Evolutionary conservation across 2,888 invertebrate genomes (phyloP).

Genomic region (Hypena proboscidalis): DNA sequence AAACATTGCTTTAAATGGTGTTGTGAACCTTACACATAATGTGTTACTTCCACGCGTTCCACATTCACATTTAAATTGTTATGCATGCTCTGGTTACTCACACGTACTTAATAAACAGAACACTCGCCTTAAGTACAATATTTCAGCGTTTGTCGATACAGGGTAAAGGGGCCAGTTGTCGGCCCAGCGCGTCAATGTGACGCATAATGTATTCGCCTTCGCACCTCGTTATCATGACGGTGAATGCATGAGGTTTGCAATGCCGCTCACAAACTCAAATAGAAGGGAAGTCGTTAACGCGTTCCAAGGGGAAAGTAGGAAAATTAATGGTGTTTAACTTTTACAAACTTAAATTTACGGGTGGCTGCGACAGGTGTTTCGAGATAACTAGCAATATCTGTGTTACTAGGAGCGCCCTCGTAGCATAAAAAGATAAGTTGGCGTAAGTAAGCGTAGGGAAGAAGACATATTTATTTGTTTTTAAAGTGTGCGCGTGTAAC

Average conservation of each 20-base stretch:
- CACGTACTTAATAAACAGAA: no score
- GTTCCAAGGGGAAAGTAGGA: slow-evolving; percentile 49
- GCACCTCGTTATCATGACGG: slow-evolving; percentile 55
- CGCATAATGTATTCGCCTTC: slow-evolving; percentile 37
- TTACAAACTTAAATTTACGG: no score
- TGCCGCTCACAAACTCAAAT: slow-evolving; percentile 42
- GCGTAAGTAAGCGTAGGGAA: no score
- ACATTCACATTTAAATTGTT: no score
- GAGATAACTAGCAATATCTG: slow-evolving; percentile 14
- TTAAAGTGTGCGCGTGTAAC: slow-evolving; percentile 1
- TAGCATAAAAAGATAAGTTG: no score
- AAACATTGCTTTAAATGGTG: no score
- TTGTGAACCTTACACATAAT: no score
- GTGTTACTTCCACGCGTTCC: no score
- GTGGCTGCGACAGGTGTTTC: slow-evolving; percentile 33
- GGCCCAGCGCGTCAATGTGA: slow-evolving; percentile 21
- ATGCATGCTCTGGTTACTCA: no score
- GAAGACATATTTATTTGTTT: slow-evolving; percentile 33
- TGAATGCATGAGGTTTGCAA: slow-evolving; percentile 51
- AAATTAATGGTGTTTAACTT: slow-evolving; percentile 48
- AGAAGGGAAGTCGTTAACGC: slow-evolving; percentile 51
- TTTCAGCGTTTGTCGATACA: slow-evolving; percentile 19
- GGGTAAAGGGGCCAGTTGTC: slow-evolving; percentile 43
- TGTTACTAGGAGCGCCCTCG: no score
- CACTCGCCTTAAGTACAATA: no score